phyloP scores from a whole-genome alignment of 2,797 vertebrate genomes.

The Esox lucius region DNA sequence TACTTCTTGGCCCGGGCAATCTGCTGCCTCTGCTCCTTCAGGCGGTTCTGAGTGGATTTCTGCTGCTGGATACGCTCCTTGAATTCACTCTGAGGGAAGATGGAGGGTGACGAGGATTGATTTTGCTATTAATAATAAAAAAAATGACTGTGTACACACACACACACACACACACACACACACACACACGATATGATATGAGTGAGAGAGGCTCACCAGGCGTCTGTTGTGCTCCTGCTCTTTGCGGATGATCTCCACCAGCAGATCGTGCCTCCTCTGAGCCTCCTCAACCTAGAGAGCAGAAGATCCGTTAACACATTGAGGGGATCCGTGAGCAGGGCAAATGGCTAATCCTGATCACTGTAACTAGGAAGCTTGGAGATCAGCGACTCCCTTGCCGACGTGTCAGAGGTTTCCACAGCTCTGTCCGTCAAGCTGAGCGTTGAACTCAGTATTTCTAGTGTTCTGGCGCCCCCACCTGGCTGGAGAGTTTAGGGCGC shows the following conservation, averaged over 20 bases:
- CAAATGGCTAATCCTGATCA: too few species aligned
- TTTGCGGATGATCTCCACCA: slow-evolving; percentile 81
- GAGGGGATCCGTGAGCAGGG: neutral
- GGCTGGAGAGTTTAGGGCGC: slow-evolving; percentile 72
- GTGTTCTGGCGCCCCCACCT: slow-evolving; percentile 69
- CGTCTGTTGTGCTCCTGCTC: slow-evolving; percentile 86
- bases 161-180: too few species aligned
- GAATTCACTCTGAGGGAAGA: slow-evolving; percentile 74
- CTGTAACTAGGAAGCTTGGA: too few species aligned
- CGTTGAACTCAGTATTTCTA: too few species aligned
- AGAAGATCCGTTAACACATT: slow-evolving; percentile 3
- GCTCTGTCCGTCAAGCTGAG: neutral
- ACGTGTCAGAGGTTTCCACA: neutral
- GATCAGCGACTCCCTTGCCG: neutral
- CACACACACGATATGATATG: neutral
- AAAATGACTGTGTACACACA: neutral
- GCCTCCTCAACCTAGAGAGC: slow-evolving; percentile 82
- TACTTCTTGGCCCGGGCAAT: slow-evolving; percentile 85
- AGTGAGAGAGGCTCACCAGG: slow-evolving; percentile 76
- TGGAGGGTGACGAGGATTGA: neutral
- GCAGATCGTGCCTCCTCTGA: slow-evolving; percentile 85
- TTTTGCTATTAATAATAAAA: too few species aligned
- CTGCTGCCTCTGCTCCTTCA: slow-evolving; percentile 87
- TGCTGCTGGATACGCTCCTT: slow-evolving; percentile 83
- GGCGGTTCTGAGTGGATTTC: slow-evolving; percentile 79